Percentiles rank a stretch among this genome's conserved stretches.
Evolutionary conservation across 2,113 vertebrate species (phyloP).

Genomic region (Struthio camelus): DNA sequence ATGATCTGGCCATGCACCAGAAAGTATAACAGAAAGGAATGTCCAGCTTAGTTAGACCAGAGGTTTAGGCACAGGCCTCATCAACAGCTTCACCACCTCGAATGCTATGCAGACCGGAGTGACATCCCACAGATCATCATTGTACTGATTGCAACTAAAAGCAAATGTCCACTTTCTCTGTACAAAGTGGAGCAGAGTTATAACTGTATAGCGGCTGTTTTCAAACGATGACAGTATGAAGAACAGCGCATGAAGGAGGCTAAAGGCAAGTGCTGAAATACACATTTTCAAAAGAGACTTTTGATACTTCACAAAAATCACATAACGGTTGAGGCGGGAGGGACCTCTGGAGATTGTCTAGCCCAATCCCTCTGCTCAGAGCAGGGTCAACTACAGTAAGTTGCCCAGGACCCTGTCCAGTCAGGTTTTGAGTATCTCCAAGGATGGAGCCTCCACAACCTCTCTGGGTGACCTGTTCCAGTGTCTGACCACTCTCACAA

Average conservation of each 20-base stretch:
- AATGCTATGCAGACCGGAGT: not conserved
- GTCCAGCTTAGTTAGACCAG: rapidly evolving
- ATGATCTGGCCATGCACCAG: rapidly evolving
- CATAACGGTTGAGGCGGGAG: not conserved
- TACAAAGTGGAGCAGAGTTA: not conserved
- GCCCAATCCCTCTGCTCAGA: not conserved
- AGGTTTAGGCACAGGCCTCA: not conserved
- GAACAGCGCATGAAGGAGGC: not conserved
- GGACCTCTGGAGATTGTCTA: not conserved
- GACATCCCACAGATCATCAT: not conserved
- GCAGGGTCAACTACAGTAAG: not conserved
- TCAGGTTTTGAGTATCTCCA: not conserved
- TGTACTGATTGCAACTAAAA: not conserved
- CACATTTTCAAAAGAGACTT: not conserved
- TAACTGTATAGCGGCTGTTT: not conserved
- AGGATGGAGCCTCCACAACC: not conserved
- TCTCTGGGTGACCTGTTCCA: not conserved
- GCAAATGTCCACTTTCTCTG: not conserved
- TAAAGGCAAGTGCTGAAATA: not conserved
- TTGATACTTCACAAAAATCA: not conserved
- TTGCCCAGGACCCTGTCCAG: not conserved
- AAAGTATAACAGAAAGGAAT: not conserved
- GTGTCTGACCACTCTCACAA: not conserved
- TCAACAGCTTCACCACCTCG: not conserved
- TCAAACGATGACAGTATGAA: not conserved